Evolutionary conservation across 2,113 vertebrate species (phyloP).

Genomic region (Hiodon alosoides): DNA sequence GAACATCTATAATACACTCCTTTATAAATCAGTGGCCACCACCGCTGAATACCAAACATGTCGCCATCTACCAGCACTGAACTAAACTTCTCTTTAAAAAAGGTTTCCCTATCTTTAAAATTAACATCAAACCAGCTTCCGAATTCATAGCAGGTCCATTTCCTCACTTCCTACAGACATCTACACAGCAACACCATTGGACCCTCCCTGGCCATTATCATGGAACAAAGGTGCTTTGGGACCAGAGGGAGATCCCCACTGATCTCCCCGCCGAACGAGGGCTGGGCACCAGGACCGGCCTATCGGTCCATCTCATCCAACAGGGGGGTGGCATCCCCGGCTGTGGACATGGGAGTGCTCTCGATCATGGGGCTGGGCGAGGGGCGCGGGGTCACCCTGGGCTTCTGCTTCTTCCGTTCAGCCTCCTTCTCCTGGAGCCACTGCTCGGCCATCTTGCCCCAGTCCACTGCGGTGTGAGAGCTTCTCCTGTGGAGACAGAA

Average conservation of each 20-base stretch:
- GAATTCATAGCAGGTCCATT: too few relatives aligned
- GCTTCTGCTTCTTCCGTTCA: slow-evolving; percentile 82
- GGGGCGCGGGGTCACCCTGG: slow-evolving; percentile 84
- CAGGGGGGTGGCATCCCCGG: slow-evolving; percentile 91
- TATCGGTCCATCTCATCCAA: slow-evolving; percentile 99
- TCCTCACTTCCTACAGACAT: too few relatives aligned
- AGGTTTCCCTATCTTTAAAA: too few relatives aligned
- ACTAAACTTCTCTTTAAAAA: too few relatives aligned
- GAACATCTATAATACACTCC: too few relatives aligned
- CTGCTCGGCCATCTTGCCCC: slow-evolving; percentile 98
- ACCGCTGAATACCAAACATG: too few relatives aligned
- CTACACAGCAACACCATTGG: too few relatives aligned
- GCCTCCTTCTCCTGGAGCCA: slow-evolving; percentile 98
- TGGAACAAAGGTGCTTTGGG: neutral
- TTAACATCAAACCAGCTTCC: too few relatives aligned
- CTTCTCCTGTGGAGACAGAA: slow-evolving; percentile 61
- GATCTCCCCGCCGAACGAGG: too few relatives aligned
- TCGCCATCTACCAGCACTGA: too few relatives aligned
- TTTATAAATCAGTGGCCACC: too few relatives aligned
- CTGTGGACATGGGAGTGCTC: slow-evolving; percentile 96
- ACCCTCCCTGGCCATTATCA: too few relatives aligned
- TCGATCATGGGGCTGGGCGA: slow-evolving; percentile 98
- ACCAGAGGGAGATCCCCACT: slow-evolving; percentile 22
- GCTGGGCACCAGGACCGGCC: slow-evolving; percentile 31
- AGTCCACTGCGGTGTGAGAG: slow-evolving; percentile 84